Base-by-base conservation (phyloP, 2,113 vertebrate species). In the Megaceryle maxima region DNA sequence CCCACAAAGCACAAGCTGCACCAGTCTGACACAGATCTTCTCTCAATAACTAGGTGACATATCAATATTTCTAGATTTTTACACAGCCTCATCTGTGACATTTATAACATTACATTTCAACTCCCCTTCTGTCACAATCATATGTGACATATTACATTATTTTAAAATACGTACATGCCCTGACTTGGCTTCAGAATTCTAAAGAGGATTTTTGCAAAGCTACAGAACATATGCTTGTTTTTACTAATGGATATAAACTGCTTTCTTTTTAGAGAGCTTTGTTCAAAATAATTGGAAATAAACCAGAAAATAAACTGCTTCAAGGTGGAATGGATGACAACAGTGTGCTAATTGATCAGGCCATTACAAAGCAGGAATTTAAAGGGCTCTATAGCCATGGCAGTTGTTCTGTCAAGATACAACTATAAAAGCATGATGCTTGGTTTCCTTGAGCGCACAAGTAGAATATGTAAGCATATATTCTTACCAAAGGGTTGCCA, bases 141-240 rank as follows among this genome's bases (percentile, higher is more conserved):
- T 77, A 69, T 56, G 79, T 70, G 82, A 89, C 51, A 91, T 46
- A 29, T 15, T 82, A 70, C 10, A 9, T 87, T 87, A 46, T 84
- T 89, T 88, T 83, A 87, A 92, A 96, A 64, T 67, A 83, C 10
- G 24, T 37, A 83, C 31, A 17, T 31, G 33, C 37, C 66, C 39
- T 78, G 70, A 83, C 67, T 94, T 94, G 50, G 46, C 73, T 87
- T 50, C n/a, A 84, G 70, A 93, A 85, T 85, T 88, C 62, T 62
- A 76, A 94, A 70, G 8, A 73, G n/a, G 28, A 81, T 76, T 39
- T 78, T 75, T 83, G 31, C 70, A 90, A 76, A 92, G 63, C 73
- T 83, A 74, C 39, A 83, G 74, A 94, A 59, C 83, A 92, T 94
- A 95, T 69, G 89, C 35, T 83, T 91, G 46, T 33, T 69, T 95